Evolutionary conservation across 2,888 invertebrate species (phyloP).

Genomic region (Tipula lateralis): DNA sequence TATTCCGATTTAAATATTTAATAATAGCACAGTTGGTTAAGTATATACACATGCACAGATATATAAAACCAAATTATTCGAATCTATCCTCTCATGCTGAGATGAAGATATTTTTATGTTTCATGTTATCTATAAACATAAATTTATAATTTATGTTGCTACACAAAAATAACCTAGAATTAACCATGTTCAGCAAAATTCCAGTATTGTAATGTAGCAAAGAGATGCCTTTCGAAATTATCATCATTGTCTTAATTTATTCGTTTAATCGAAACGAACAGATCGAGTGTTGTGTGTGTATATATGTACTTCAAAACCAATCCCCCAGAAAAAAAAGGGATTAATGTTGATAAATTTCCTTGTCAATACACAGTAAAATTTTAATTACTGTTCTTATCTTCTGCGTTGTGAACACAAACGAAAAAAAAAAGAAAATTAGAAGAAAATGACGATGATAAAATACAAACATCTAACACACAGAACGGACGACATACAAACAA

Average conservation of each 20-base stretch:
- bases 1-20: background rate
- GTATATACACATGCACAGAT: background rate
- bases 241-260: background rate
- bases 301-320: background rate
- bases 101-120: conserved; percentile 24
- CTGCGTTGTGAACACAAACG: background rate
- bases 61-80: too few species aligned
- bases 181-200: background rate
- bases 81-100: background rate
- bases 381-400: conserved; percentile 7
- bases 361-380: conserved; percentile 19
- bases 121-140: background rate
- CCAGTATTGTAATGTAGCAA: background rate
- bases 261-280: conserved; percentile 11
- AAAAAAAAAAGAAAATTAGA: background rate
- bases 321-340: background rate
- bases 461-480: background rate
- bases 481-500: background rate
- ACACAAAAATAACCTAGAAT: background rate
- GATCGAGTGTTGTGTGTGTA: background rate
- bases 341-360: conserved; percentile 11
- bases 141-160: background rate
- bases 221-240: background rate
- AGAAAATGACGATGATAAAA: background rate
- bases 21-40: background rate